phyloP scores from a whole-genome alignment of 2,113 vertebrate genomes.

The Callospermophilus lateralis region DNA sequence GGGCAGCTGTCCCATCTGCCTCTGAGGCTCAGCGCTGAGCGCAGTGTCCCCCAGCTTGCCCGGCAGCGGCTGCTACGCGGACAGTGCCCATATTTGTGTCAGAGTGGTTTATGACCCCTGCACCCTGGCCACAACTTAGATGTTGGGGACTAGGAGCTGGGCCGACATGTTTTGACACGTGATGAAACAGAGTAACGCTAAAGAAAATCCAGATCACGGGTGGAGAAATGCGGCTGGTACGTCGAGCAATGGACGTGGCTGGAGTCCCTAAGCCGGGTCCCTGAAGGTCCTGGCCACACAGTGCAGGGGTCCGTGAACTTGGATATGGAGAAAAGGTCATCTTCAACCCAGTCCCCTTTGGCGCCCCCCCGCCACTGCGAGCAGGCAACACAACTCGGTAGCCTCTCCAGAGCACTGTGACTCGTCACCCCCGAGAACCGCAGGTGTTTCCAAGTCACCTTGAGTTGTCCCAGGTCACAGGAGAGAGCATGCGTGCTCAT shows the following conservation, averaged over 20 bases:
- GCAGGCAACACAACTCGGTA: neutral
- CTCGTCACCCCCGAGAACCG: neutral
- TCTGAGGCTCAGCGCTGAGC: too few relatives aligned
- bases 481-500: neutral
- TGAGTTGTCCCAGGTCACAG: neutral
- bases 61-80: too few relatives aligned
- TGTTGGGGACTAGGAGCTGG: neutral
- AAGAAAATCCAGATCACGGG: slow-evolving; percentile 14
- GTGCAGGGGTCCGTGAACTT: neutral
- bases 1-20: neutral
- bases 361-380: accelerated
- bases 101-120: neutral
- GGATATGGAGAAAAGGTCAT: neutral
- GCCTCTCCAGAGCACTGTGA: neutral
- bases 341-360: neutral
- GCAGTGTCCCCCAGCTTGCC: too few relatives aligned
- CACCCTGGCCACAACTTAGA: neutral
- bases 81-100: neutral
- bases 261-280: neutral
- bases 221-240: neutral
- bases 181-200: neutral
- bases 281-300: accelerated
- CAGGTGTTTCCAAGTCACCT: neutral
- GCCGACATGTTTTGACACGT: neutral
- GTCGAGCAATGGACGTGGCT: neutral